A percentile compares a stretch with the other conserved stretches of the same genome.
Conservation (phyloP, 2,113 vertebrate species). For the Pseudorectes ferrugineus region DNA sequence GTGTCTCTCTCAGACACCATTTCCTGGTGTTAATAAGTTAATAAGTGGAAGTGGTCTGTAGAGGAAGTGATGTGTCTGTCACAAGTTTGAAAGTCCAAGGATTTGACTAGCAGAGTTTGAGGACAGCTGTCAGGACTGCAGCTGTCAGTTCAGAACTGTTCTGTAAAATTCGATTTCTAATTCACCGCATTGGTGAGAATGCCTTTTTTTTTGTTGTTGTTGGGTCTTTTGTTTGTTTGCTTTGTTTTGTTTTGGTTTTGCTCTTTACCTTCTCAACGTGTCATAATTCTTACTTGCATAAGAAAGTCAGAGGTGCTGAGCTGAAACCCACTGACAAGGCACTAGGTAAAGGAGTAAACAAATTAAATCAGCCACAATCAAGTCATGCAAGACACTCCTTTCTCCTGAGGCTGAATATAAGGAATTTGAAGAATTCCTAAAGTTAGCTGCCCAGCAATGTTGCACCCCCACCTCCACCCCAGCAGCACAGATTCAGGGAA, state of each 20-base stretch:
- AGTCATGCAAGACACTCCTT: background rate
- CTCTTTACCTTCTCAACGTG: background rate
- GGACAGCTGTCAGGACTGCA: background rate
- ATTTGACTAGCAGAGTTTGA: background rate
- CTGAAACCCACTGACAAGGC: background rate
- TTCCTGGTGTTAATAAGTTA: background rate
- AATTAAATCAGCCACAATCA: background rate
- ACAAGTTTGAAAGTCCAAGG: background rate
- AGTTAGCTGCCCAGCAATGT: background rate
- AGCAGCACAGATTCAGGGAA: background rate
- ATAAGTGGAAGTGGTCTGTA: constrained; percentile 7
- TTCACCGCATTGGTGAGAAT: background rate
- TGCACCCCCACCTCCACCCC: background rate
- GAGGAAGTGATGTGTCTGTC: constrained; percentile 23
- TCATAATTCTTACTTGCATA: background rate
- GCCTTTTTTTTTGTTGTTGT: background rate
- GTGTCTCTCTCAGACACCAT: background rate
- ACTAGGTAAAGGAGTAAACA: background rate
- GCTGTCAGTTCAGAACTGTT: background rate
- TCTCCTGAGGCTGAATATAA: background rate
- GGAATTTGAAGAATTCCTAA: background rate
- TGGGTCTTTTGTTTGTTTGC: background rate
- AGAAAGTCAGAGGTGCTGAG: background rate
- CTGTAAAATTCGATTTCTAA: background rate
- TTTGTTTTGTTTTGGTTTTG: background rate